These are phyloP conservation scores for Saccostrea cuccullata DNA, from an alignment of 1,140 invertebrate genomes.

Conservation along the genomic window DNA sequence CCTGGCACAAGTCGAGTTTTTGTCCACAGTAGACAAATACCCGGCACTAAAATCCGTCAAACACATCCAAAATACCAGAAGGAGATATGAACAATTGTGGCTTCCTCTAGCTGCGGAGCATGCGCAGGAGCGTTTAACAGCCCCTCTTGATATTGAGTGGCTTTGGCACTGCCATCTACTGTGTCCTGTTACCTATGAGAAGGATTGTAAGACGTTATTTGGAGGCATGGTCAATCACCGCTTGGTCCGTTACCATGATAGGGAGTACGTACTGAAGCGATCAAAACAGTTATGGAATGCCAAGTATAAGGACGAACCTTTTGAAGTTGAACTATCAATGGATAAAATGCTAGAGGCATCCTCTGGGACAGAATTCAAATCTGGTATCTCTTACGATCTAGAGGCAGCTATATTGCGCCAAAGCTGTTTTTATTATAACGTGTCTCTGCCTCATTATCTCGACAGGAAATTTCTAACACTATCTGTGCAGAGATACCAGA, in stretches of 20 bases:
- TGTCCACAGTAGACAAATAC: conserved; percentile 56
- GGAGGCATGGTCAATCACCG: conserved; percentile 77
- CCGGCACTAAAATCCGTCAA: conserved; percentile 56
- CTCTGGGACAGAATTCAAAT: conserved; percentile 40
- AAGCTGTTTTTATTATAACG: conserved; percentile 77
- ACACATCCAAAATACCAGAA: conserved; percentile 71
- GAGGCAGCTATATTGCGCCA: conserved; percentile 77
- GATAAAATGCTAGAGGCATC: neutral
- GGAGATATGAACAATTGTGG: conserved; percentile 80
- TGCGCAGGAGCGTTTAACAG: conserved; percentile 65
- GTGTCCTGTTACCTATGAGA: conserved; percentile 76
- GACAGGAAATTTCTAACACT: conserved; percentile 77
- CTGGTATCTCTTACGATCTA: conserved; percentile 75
- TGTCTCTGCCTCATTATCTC: conserved; percentile 80
- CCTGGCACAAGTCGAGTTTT: conserved; percentile 61
- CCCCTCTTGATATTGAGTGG: conserved; percentile 81
- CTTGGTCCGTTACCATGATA: conserved; percentile 68
- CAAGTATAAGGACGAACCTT: conserved; percentile 68
- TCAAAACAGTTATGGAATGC: conserved; percentile 66
- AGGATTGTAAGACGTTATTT: conserved; percentile 76
- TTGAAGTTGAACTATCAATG: conserved; percentile 57
- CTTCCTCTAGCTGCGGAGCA: conserved; percentile 77
- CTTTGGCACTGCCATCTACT: conserved; percentile 81
- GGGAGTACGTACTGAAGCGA: conserved; percentile 56
- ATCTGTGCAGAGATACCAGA: conserved; percentile 78